These are phyloP conservation scores for Octomys mimax DNA, from an alignment of 2,797 vertebrate genomes.

Conservation along the genomic window DNA sequence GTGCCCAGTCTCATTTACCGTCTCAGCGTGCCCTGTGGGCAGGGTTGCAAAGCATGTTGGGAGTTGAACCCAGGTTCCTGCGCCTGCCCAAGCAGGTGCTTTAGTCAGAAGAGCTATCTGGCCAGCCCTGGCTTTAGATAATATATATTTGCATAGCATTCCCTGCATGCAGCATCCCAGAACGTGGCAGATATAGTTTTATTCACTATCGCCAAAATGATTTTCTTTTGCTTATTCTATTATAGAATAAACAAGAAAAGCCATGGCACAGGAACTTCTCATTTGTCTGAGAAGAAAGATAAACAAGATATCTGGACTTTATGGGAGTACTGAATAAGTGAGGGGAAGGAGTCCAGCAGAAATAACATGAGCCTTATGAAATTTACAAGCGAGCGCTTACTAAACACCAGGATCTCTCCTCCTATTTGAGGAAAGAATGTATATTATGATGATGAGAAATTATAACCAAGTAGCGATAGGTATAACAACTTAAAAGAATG, in stretches of 20 bases:
- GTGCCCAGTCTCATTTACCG: no score
- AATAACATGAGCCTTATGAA: neutral
- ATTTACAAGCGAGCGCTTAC: neutral
- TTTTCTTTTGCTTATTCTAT: neutral
- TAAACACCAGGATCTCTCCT: neutral
- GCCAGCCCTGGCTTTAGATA: neutral
- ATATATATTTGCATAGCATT: neutral
- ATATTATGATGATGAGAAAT: neutral
- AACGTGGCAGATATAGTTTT: fast-evolving
- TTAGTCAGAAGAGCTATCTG: no score
- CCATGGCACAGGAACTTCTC: neutral
- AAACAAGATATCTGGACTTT: neutral
- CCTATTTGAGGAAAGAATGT: neutral
- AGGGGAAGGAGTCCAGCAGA: fast-evolving
- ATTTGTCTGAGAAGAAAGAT: neutral
- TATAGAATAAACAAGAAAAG: neutral
- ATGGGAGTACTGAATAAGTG: neutral
- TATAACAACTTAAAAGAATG: neutral
- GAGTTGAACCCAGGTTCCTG: no score
- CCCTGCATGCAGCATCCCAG: neutral
- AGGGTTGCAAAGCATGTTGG: no score
- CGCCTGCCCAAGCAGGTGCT: no score
- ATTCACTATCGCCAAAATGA: neutral
- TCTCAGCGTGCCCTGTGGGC: no score
- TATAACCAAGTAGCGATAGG: neutral